Evolutionary conservation across 2,113 vertebrate genomes (phyloP).

Genomic region (Actenoides hombroni): DNA sequence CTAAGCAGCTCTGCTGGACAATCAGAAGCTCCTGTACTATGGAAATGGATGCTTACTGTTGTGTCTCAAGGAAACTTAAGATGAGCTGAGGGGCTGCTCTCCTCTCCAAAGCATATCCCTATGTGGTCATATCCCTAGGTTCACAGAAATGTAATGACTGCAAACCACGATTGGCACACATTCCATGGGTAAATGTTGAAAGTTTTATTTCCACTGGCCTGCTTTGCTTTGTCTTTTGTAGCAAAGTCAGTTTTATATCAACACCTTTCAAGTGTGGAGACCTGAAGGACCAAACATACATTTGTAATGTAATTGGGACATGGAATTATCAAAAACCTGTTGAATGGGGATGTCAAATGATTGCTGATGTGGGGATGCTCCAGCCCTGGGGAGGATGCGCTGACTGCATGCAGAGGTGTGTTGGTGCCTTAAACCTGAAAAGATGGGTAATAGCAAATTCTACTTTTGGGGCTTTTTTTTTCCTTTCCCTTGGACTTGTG

Average conservation of each 20-base stretch:
- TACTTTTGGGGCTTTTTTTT: neutral
- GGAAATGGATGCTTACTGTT: neutral
- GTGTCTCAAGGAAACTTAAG: neutral
- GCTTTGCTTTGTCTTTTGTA: neutral
- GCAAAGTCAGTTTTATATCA: neutral
- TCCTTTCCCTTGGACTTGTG: neutral
- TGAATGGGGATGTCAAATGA: neutral
- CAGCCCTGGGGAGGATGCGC: neutral
- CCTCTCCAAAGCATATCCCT: neutral
- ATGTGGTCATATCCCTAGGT: neutral
- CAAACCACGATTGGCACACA: no score
- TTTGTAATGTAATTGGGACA: neutral
- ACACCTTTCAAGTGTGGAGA: neutral
- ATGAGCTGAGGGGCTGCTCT: neutral
- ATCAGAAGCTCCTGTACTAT: neutral
- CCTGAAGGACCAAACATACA: neutral
- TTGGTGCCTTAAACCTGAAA: neutral
- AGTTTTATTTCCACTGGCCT: neutral
- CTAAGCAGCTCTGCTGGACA: neutral
- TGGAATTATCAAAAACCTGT: fast-evolving
- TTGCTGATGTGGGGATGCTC: neutral
- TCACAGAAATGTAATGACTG: neutral
- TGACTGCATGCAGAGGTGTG: neutral
- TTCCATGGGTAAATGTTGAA: neutral
- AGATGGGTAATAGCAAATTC: neutral